These are phyloP conservation scores for Hippocampus barbouri DNA, from an alignment of 2,113 vertebrate species.

Conservation along the genomic window DNA sequence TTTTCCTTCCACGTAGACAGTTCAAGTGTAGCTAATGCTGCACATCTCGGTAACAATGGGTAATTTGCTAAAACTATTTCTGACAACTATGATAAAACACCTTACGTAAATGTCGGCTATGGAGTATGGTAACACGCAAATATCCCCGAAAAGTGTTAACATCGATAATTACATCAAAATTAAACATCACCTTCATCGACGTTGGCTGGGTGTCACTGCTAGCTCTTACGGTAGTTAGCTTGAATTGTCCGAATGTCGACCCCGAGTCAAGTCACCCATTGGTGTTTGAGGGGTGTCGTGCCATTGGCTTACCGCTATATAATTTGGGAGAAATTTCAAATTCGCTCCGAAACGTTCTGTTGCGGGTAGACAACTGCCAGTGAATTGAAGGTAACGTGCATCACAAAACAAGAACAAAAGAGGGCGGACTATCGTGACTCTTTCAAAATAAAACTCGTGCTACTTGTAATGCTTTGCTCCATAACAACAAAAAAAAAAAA, in stretches of 20 bases:
- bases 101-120: too few species aligned
- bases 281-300: background rate
- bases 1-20: background rate
- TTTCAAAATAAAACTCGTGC: constrained; percentile 7
- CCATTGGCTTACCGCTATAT: background rate
- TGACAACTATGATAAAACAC: background rate
- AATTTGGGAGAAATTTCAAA: too few species aligned
- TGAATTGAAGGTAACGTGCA: background rate
- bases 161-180: background rate
- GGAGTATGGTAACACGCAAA: background rate
- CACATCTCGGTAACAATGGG: background rate
- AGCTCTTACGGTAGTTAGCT: background rate
- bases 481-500: background rate
- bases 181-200: constrained; percentile 5
- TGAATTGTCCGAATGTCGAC: background rate
- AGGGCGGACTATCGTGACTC: background rate
- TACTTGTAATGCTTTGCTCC: background rate
- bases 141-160: background rate
- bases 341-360: background rate
- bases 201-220: background rate
- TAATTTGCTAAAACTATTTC: background rate
- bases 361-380: too few species aligned
- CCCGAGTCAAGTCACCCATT: background rate
- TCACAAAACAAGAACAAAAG: background rate
- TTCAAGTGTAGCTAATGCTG: background rate